Conservation (phyloP, 2,113 vertebrate species). For the Hirundichthys speculiger region DNA sequence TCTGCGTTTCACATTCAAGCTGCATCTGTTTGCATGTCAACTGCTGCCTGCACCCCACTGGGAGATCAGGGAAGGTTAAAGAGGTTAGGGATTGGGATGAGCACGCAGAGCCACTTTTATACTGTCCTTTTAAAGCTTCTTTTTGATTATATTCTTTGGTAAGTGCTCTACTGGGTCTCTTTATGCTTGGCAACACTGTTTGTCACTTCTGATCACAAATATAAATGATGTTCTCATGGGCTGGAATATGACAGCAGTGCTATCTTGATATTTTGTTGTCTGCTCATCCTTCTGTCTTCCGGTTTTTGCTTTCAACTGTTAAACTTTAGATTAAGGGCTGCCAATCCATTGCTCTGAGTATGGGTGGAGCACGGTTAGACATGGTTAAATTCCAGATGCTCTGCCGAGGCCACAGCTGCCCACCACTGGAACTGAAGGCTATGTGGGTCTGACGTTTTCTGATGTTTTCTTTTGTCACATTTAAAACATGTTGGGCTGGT, state of each 20-base stretch:
- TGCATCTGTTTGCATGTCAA: constrained; percentile 27
- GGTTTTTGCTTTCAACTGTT: constrained; percentile 9
- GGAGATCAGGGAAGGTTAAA: constrained; percentile 47
- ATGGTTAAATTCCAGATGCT: constrained; percentile 4
- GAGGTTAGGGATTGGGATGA: constrained; percentile 50
- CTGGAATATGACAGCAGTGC: neutral
- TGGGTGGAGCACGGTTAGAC: constrained; percentile 14
- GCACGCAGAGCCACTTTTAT: constrained; percentile 6
- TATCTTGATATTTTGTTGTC: neutral
- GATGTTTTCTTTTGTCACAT: neutral
- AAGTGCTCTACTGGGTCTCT: neutral
- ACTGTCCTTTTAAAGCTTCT: constrained; percentile 24
- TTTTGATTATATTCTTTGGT: constrained; percentile 16
- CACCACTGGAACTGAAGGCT: neutral
- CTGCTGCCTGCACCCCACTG: constrained; percentile 23
- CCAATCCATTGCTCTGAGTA: constrained; percentile 19
- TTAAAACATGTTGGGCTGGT: neutral
- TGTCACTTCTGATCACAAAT: neutral
- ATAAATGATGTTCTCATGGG: neutral
- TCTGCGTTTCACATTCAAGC: constrained; percentile 59
- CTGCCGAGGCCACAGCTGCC: constrained; percentile 5
- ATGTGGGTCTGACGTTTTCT: neutral
- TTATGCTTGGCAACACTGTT: neutral
- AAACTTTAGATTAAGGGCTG: constrained; percentile 23
- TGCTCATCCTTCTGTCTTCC: neutral